Conservation (phyloP, 2,888 invertebrate species). For the Erebia ligea region DNA sequence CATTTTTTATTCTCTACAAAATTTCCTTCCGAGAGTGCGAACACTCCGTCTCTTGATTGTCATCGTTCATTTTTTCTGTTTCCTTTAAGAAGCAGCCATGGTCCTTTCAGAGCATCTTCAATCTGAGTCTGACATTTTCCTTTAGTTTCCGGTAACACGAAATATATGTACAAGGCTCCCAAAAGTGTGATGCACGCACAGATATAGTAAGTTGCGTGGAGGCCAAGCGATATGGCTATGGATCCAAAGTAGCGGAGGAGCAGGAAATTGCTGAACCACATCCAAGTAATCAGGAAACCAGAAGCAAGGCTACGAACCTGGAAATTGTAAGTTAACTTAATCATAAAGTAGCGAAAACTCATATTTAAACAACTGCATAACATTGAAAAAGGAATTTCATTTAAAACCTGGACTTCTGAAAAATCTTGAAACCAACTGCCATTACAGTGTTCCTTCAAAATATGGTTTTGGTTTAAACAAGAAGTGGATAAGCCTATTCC, state of each 20-base stretch:
- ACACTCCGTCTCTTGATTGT: constrained; percentile 53
- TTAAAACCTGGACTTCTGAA: background rate
- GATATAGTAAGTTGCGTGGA: constrained; percentile 73
- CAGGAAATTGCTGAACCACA: constrained; percentile 75
- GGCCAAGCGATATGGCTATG: constrained; percentile 63
- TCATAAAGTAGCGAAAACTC: background rate
- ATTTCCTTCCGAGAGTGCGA: constrained; percentile 45
- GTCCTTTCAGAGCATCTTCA: constrained; percentile 62
- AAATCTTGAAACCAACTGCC: too few species aligned
- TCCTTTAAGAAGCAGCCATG: constrained; percentile 53
- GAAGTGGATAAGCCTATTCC: too few species aligned
- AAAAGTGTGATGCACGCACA: constrained; percentile 68
- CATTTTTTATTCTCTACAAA: constrained; percentile 19
- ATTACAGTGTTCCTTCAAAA: too few species aligned
- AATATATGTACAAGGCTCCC: constrained; percentile 61
- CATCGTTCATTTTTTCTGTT: constrained; percentile 61
- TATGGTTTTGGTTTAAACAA: too few species aligned
- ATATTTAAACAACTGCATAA: background rate
- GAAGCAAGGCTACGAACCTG: constrained; percentile 75
- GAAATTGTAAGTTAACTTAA: constrained; percentile 8
- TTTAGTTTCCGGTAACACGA: constrained; percentile 69
- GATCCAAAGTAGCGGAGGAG: constrained; percentile 73
- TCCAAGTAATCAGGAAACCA: constrained; percentile 74
- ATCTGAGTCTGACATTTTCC: constrained; percentile 69
- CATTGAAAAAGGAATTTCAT: background rate